Conservation (phyloP, 1,140 invertebrate genomes). For the Brachionus paranguensis region DNA sequence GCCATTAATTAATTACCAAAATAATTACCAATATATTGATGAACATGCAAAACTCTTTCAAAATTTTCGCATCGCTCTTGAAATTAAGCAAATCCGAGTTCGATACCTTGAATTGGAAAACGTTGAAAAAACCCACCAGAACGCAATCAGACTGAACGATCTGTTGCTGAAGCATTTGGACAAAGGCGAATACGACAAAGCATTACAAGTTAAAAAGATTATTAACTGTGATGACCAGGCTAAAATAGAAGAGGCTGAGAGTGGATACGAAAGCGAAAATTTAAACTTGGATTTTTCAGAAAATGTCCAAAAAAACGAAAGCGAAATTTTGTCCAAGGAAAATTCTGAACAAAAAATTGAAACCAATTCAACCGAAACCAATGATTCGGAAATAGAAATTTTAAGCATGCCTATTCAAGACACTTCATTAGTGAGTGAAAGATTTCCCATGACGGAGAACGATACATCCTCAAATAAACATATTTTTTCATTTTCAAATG, state of each 20-base stretch:
- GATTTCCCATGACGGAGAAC: neutral
- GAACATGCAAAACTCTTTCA: neutral
- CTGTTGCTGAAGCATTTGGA: neutral
- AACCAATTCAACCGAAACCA: neutral
- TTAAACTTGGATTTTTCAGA: neutral
- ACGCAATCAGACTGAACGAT: neutral
- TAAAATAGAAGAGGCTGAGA: neutral
- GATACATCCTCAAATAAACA: neutral
- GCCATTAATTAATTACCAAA: neutral
- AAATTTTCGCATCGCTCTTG: neutral
- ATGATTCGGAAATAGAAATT: neutral
- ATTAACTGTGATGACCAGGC: neutral
- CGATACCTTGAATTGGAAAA: constrained; percentile 7
- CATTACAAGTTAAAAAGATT: neutral
- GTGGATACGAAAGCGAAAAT: constrained; percentile 15
- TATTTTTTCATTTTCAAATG: neutral
- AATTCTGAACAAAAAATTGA: neutral
- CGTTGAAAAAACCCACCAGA: neutral
- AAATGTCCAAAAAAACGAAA: neutral
- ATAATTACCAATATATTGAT: neutral
- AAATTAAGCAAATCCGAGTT: neutral
- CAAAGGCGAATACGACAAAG: neutral
- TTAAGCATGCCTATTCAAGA: neutral
- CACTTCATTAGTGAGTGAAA: neutral
- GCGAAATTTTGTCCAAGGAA: neutral